phyloP scores from a whole-genome alignment of 2,797 vertebrate species.

The Thamnophis elegans region DNA sequence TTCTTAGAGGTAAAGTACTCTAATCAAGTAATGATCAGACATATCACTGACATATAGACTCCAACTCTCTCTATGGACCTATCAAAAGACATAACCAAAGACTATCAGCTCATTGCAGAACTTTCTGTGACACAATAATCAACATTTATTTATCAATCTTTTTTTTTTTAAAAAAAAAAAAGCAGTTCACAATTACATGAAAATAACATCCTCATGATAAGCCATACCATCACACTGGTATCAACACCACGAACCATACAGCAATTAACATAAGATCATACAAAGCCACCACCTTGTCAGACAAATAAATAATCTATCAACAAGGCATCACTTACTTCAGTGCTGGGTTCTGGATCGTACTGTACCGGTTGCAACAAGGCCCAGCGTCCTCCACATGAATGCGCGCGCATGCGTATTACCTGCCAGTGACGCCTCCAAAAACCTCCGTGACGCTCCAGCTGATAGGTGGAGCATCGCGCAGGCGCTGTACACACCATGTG shows the following conservation, averaged over 20 bases:
- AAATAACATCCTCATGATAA: not conserved
- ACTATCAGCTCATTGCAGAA: not conserved
- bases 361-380: no score
- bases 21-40: not conserved
- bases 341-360: no score
- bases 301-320: not conserved
- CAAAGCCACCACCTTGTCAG: not conserved
- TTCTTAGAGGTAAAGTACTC: not conserved
- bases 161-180: not conserved
- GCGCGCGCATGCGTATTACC: no score
- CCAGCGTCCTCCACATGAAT: no score
- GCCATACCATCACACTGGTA: not conserved
- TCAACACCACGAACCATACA: not conserved
- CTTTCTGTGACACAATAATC: not conserved
- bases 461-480: no score
- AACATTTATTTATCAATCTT: not conserved
- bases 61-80: not conserved
- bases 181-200: not conserved
- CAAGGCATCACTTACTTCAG: not conserved
- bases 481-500: no score
- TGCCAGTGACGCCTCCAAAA: no score
- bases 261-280: not conserved
- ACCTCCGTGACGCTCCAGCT: no score
- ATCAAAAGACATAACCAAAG: not conserved
- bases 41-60: not conserved